phyloP scores from a whole-genome alignment of 2,113 vertebrate genomes.

The Erythrocebus patas region DNA sequence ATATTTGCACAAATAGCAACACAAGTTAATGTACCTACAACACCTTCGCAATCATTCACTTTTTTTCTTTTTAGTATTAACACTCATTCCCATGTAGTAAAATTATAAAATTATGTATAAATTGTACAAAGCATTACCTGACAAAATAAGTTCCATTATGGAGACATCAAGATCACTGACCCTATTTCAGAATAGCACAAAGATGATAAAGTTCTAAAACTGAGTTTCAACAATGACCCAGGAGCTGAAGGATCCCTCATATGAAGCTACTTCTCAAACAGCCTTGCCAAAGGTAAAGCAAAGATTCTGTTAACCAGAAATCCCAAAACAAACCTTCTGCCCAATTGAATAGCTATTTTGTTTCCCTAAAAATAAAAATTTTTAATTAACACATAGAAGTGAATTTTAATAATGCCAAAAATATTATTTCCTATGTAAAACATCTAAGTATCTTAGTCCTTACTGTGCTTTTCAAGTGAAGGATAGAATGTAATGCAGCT shows the following conservation, averaged over 20 bases:
- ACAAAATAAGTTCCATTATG: not conserved
- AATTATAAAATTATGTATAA: not conserved
- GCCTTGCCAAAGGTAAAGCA: not conserved
- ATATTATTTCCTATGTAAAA: not conserved
- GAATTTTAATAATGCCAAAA: slow-evolving; percentile 24
- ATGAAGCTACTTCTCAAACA: not conserved
- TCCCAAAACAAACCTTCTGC: not conserved
- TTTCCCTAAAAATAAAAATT: slow-evolving; percentile 22
- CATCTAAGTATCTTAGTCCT: not conserved
- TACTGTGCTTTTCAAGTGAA: slow-evolving; percentile 27
- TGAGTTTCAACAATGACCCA: not conserved
- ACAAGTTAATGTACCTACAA: not conserved
- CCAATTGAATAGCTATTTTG: slow-evolving; percentile 8
- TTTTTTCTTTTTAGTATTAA: not conserved
- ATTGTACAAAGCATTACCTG: not conserved
- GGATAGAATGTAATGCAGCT: slow-evolving; percentile 5
- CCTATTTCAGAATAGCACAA: slow-evolving; percentile 6
- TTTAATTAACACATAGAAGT: not conserved
- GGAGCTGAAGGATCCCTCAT: not conserved
- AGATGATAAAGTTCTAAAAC: not conserved
- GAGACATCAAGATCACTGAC: not conserved
- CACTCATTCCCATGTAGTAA: not conserved
- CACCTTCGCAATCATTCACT: not conserved
- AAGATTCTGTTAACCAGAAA: not conserved
- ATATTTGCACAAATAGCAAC: not conserved